phyloP scores from a whole-genome alignment of 2,113 vertebrate genomes.

The Apus apus region DNA sequence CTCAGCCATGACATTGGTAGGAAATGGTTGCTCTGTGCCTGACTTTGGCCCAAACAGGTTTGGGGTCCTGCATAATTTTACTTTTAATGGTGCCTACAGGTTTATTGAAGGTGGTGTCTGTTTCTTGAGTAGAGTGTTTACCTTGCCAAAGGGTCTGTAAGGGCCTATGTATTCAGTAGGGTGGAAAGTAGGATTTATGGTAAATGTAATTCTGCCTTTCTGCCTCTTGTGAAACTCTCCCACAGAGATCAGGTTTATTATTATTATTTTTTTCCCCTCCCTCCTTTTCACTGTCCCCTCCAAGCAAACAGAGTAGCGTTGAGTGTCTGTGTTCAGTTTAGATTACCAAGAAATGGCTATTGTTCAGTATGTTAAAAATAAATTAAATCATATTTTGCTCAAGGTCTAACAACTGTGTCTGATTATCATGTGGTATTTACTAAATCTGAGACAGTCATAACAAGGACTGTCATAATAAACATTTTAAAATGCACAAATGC shows the following conservation, averaged over 20 bases:
- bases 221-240: slow-evolving; percentile 8
- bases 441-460: slow-evolving; percentile 55
- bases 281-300: slow-evolving; percentile 2
- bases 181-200: not conserved
- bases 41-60: not conserved
- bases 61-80: not conserved
- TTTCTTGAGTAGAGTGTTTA: not conserved
- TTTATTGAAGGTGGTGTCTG: not conserved
- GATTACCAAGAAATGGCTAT: slow-evolving; percentile 57
- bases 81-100: not conserved
- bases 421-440: slow-evolving; percentile 66
- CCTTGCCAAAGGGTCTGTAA: not conserved
- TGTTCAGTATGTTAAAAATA: slow-evolving; percentile 60
- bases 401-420: slow-evolving; percentile 62
- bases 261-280: not conserved
- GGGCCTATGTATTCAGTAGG: not conserved
- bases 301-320: slow-evolving; percentile 11
- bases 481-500: slow-evolving; percentile 18
- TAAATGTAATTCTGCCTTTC: not conserved
- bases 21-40: fast-evolving
- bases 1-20: not conserved
- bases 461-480: slow-evolving; percentile 47
- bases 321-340: slow-evolving; percentile 45
- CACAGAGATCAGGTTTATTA: slow-evolving; percentile 30
- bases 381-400: slow-evolving; percentile 62